Conservation (phyloP, 2,888 invertebrate genomes). For the Adelphocoris suturalis region DNA sequence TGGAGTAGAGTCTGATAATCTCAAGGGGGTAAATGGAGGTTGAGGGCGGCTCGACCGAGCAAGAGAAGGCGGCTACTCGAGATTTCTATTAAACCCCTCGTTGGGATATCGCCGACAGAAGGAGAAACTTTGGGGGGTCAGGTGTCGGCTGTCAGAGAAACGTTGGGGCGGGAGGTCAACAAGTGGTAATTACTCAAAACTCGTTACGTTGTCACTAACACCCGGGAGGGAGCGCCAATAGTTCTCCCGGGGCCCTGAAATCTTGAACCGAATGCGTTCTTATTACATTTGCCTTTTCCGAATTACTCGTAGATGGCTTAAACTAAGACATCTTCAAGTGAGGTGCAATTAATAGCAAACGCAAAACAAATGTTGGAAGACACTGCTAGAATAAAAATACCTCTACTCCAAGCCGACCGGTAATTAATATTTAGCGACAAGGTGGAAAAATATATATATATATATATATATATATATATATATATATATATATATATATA, state of each 20-base stretch:
- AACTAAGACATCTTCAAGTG: too few relatives aligned
- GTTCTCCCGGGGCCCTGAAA: background rate
- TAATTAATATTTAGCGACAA: too few relatives aligned
- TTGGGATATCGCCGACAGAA: background rate
- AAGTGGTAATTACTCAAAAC: constrained; percentile 62
- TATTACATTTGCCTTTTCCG: background rate
- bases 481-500: too few relatives aligned
- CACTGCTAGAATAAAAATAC: too few relatives aligned
- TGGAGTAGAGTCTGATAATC: too few relatives aligned
- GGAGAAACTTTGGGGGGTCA: constrained; percentile 28
- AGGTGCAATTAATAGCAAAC: too few relatives aligned
- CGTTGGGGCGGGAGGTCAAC: constrained; percentile 56
- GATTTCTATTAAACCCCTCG: constrained; percentile 35
- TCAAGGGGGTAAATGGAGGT: background rate
- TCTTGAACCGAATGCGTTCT: background rate
- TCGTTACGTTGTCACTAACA: constrained; percentile 56
- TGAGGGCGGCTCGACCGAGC: background rate
- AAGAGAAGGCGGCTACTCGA: background rate
- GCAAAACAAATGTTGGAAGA: too few relatives aligned
- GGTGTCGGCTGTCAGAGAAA: constrained; percentile 50
- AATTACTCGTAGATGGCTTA: background rate
- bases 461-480: too few relatives aligned
- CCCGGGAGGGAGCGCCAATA: background rate
- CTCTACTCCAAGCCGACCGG: too few relatives aligned
- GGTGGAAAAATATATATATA: too few relatives aligned